Conservation (phyloP, 2,797 vertebrate genomes). For the Anableps anableps region DNA sequence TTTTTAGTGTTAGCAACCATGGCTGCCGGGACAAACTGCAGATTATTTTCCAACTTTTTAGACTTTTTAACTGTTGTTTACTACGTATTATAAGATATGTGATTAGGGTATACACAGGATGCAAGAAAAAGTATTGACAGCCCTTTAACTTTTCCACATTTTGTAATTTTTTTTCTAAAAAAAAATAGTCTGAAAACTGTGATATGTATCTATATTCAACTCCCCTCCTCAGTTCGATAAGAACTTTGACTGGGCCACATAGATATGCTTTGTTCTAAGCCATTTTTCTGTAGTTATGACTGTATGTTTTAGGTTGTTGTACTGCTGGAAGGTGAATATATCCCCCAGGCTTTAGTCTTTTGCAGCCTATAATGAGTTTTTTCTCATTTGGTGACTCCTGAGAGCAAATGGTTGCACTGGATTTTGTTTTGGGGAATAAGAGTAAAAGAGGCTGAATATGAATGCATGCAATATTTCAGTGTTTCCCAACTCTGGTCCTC, state of each 20-base stretch:
- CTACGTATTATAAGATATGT: background rate
- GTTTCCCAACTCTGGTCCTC: background rate
- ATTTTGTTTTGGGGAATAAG: background rate
- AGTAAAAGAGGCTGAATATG: background rate
- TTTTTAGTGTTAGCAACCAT: background rate
- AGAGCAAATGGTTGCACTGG: background rate
- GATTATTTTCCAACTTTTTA: background rate
- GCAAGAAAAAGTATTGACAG: background rate
- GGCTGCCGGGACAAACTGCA: background rate
- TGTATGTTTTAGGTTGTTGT: background rate
- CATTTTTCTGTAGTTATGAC: too few species aligned
- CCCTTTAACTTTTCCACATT: background rate
- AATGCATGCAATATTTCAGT: background rate
- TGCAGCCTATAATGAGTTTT: too few species aligned
- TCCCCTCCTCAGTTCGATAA: background rate
- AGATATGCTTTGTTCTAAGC: too few species aligned
- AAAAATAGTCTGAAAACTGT: background rate
- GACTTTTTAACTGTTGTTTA: background rate
- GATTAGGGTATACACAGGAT: too few species aligned
- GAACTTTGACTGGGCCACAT: background rate
- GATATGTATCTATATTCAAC: background rate
- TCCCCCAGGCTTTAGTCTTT: background rate
- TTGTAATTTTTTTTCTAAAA: background rate
- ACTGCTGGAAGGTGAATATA: background rate
- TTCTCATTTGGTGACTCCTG: background rate